A percentile compares a stretch with the other conserved stretches of the same genome.
These are phyloP conservation scores for Mungos mungo DNA, from an alignment of 2,113 vertebrate genomes.

Conservation along the genomic window DNA sequence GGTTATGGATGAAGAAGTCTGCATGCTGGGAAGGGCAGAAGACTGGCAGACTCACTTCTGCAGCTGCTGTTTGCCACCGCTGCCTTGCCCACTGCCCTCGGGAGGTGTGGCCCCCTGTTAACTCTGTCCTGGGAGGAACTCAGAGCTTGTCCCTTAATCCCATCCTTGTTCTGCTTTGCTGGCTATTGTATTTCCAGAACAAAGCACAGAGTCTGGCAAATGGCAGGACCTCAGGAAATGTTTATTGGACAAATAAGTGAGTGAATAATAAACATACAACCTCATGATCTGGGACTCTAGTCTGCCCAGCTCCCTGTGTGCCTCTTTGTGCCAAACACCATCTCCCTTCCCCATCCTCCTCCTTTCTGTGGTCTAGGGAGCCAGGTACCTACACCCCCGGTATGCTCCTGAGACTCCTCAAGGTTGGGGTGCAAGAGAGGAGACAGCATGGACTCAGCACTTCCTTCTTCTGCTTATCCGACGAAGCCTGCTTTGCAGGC, in stretches of 20 bases:
- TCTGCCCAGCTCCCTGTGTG: neutral
- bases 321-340: neutral
- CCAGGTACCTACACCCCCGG: too few species aligned
- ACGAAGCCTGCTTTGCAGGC: neutral
- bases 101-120: neutral
- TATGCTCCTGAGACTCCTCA: neutral
- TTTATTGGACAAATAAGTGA: neutral
- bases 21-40: neutral
- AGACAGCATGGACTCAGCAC: neutral
- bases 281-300: neutral
- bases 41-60: neutral
- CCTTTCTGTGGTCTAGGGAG: neutral
- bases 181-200: neutral
- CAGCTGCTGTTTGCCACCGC: neutral
- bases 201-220: neutral
- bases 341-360: neutral
- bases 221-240: neutral
- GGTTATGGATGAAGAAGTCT: neutral
- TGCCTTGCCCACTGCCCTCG: neutral
- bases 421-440: neutral
- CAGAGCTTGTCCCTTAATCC: neutral
- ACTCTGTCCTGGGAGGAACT: neutral
- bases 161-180: neutral
- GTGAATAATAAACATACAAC: neutral
- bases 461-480: neutral